phyloP scores from a whole-genome alignment of 2,888 invertebrate species.

The Ernsta delagoae region DNA sequence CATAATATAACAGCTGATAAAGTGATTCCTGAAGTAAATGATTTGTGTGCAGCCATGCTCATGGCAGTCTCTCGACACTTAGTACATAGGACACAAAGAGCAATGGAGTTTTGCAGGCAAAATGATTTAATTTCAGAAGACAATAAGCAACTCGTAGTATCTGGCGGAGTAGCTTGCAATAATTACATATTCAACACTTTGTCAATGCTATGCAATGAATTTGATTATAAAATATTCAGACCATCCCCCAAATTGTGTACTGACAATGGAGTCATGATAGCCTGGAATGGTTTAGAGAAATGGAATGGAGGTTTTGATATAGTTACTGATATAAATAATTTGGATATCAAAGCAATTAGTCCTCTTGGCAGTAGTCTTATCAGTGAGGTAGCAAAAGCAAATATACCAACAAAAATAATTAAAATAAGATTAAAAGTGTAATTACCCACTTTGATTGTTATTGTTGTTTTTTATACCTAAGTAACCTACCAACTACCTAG shows the following conservation, averaged over 20 bases:
- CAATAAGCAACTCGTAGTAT: constrained; percentile 90
- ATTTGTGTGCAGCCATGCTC: constrained; percentile 95
- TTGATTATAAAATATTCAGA: constrained; percentile 88
- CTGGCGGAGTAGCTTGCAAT: constrained; percentile 99
- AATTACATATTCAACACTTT: constrained; percentile 90
- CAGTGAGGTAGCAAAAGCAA: constrained; percentile 81
- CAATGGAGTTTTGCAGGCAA: constrained; percentile 89
- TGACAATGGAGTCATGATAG: constrained; percentile 99
- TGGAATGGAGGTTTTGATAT: constrained; percentile 83
- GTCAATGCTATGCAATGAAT: constrained; percentile 87
- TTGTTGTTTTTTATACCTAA: neutral
- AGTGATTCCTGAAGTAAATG: constrained; percentile 89
- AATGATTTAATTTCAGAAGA: constrained; percentile 87
- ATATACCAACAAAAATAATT: constrained; percentile 75
- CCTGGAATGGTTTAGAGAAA: constrained; percentile 98
- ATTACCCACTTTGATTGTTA: neutral
- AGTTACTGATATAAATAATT: constrained; percentile 83
- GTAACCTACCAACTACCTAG: no score
- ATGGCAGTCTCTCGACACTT: constrained; percentile 90
- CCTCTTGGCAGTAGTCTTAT: constrained; percentile 87
- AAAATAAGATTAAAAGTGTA: constrained; percentile 60
- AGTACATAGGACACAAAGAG: constrained; percentile 93
- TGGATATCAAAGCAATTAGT: constrained; percentile 87
- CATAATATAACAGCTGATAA: constrained; percentile 86
- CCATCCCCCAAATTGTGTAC: constrained; percentile 95